Evolutionary conservation across 2,888 invertebrate species (phyloP), one percentile per base, ranked within the genome.

Genomic region (Ctena decussata): DNA sequence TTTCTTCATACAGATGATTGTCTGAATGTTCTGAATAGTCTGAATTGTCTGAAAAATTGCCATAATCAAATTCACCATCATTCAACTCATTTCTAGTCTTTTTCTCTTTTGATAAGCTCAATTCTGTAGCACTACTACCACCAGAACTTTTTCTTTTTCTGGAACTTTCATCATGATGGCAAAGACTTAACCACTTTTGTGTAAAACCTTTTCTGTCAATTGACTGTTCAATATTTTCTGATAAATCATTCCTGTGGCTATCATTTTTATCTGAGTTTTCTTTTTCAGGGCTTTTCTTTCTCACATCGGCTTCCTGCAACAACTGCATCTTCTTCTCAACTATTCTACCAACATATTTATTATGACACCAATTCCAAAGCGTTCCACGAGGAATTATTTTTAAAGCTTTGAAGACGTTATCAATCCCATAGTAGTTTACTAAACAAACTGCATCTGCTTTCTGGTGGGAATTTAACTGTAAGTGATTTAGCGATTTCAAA

Each of bases 341-440:
- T 0, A 82, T 21, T 18, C 80, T 37, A 18, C 49, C 18, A 6
- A 88, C 57, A 69, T 80, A 57, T 53, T 79, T 88, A 49, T 85
- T 88, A 44, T 85, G 85, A 41, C 85, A 65, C 88, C 88, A 88
- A 24, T 88, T 88, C 88, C 88, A 88, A 18, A 88, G 27, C 0
- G 85, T 88, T 41, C 88, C 88, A 27, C 86, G 24, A 0, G 88
- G 88, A 53, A 88, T 82, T 24, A 82, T 75, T n/a, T 82, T 84
- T 15, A 88, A 30, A 27, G 84, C 82, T 39, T 86, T 82, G 75
- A 85, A 84, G 6, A 88, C 84, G 39, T 82, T 84, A 30, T 84
- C 84, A 21, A 85, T 57, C 21, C 88, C 85, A 84, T 83, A 86
- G 69, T 88, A 79, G n/a, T 86, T 70, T 18, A 85, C 81, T 53